Percentiles rank a stretch among this genome's conserved stretches.
These are phyloP conservation scores for Mizuhopecten yessoensis DNA, from an alignment of 1,140 invertebrate species.

Conservation along the genomic window DNA sequence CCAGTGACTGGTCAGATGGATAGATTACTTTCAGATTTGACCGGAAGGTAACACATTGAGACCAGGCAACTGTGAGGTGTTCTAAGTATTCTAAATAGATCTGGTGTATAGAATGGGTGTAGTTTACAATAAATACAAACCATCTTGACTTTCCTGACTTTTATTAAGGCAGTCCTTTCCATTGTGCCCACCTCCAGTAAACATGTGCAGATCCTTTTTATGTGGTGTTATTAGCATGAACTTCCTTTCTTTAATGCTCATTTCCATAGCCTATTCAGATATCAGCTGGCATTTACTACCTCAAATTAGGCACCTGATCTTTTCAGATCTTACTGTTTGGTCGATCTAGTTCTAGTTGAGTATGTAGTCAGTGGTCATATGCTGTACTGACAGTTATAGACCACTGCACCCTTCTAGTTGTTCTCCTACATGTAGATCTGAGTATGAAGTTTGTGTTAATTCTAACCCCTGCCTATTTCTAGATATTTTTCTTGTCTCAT, in stretches of 20 bases:
- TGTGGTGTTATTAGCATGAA: constrained; percentile 33
- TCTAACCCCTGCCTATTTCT: too few species aligned
- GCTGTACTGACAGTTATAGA: too few species aligned
- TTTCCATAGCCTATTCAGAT: background rate
- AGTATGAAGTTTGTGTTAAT: too few species aligned
- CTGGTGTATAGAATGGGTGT: background rate
- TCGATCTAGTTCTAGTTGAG: background rate
- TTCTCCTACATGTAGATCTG: too few species aligned
- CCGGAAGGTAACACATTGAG: background rate
- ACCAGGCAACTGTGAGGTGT: background rate
- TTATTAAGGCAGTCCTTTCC: background rate
- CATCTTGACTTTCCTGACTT: background rate
- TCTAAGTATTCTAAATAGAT: background rate
- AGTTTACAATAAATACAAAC: too few species aligned
- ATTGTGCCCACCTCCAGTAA: background rate
- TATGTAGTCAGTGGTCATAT: too few species aligned
- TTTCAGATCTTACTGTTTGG: background rate
- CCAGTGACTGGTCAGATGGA: background rate
- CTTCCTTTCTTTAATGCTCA: constrained; percentile 17
- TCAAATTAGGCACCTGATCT: constrained; percentile 14
- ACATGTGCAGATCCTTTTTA: background rate
- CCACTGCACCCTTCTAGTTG: too few species aligned
- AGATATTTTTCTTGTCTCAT: too few species aligned
- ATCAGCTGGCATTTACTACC: background rate
- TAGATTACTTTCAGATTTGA: too few species aligned